Base-by-base conservation (phyloP, 1,140 invertebrate genomes). In the Drosophila busckii region DNA sequence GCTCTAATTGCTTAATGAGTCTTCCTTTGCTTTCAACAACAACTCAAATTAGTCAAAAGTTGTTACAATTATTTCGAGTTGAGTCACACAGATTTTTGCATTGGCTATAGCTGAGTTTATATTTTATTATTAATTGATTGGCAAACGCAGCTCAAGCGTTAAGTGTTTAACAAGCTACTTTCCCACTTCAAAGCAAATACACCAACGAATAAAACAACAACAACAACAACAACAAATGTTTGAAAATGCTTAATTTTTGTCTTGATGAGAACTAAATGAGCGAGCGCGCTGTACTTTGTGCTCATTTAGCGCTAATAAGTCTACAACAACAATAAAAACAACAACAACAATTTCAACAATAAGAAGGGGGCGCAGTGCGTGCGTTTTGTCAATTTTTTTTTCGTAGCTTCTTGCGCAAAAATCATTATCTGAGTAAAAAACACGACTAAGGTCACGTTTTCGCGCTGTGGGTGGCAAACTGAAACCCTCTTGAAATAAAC, bases 151-250 rank as follows among this genome's bases (percentile, higher is more conserved):
- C 46, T 54, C 48, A 49, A 54, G 50, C 66, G 49, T 67, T 62
- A 66, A 78, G 62, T 67, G 71, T 9, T 54, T 80, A 80, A 80
- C 73, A 65, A 80, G 73, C 73, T 80, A 80, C 73, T 80, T 80
- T 80, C 73, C 73, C 73, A 80, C 73, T 80, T 80, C 63, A 68
- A 78, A 62, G 49, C 53, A 56, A 29, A 40, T 22, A 54, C 38
- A 26, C 10, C 16, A 38, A 28, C 38, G 22, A 17, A 32, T 19
- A 15, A 37, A 49, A 23, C 9, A 46, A 34, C 12, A 40, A 40
- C 25, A 25, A 52, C 46, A 58, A 58, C 66, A 42, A 54, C 41
- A 46, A 48, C 19, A 44, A 49, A 65, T 44, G 49, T 40, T 60
- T 49, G 10, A 37, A 38, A 40, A 22, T 59, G 38, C 42, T 44